Base-by-base conservation (phyloP, 2,113 vertebrate species). In the Eleginops maclovinus region DNA sequence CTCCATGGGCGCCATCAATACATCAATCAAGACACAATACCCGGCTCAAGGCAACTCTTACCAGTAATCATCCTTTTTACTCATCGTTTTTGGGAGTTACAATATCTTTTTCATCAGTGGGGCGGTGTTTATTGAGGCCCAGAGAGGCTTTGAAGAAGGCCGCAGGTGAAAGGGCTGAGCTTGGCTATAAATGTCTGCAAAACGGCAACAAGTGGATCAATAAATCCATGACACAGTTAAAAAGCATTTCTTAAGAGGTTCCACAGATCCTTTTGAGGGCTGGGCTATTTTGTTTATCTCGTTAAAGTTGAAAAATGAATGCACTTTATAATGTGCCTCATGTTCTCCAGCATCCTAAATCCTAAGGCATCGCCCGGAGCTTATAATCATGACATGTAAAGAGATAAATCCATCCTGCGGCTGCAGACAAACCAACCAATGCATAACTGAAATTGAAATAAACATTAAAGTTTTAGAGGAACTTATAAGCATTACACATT, bases 1-100 rank as follows among this genome's bases (percentile, higher is more conserved):
- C 68, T 61, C 47, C 22, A 36, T 5, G 47, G 47, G 54, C 47
- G 26, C 8, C 19, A 89, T 89, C 84, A 72, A 90, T 89, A 76
- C 61, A 82, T 85, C 78, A 84, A 75, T 80, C 69, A 63, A 68
- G 46, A 81, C 59, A 72, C 2, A 2, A 50, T 59, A 64, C 31
- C 22, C 3, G 11, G 64, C 74, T 77, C 36, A 74, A 82, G 72
- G 70, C 56, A 46, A 72, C 69, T 44, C 61, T 75, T 44, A 67
- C 43, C 28, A 72, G 72, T 74, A 74, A 76, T 80, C 59, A 44
- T 56, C 67, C 62, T 64, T 66, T 72, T 72, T 61, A 61, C 22
- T 63, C 69, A 71, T 66, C 60, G 60, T 31, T 83, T 69, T 36
- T 24, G 6, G 9, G 58, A 47, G 58, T 64, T 69, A 63, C 43